Conservation (phyloP, 2,797 vertebrate genomes). For the Sebastiscus tertius region DNA sequence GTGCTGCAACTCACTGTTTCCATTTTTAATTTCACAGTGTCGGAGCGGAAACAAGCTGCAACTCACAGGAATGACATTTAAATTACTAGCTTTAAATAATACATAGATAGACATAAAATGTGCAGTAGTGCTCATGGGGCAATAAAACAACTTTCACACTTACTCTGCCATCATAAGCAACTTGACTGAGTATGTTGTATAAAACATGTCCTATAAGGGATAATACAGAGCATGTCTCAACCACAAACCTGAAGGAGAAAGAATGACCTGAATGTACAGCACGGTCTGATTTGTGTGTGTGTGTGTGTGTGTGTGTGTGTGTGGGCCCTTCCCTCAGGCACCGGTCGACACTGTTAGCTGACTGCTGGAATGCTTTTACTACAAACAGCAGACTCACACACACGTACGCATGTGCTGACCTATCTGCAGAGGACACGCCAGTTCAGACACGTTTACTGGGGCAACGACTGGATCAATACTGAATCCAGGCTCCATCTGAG, state of each 20-base stretch:
- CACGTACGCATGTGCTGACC: conserved; percentile 42
- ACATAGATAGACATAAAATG: neutral
- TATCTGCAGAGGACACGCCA: conserved; percentile 33
- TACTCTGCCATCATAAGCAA: neutral
- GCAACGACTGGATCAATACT: conserved; percentile 38
- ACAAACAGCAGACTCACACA: conserved; percentile 50
- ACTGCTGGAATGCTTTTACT: conserved; percentile 71
- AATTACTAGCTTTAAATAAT: conserved; percentile 13
- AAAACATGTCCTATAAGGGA: conserved; percentile 13
- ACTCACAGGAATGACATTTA: neutral
- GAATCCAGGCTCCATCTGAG: conserved; percentile 3
- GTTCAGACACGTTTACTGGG: conserved; percentile 47
- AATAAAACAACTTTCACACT: neutral
- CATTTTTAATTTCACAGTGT: conserved; percentile 9
- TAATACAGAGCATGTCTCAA: conserved; percentile 59
- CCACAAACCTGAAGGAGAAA: conserved; percentile 48
- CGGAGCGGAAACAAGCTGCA: neutral
- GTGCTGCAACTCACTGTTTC: conserved; percentile 12
- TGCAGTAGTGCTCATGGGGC: neutral
- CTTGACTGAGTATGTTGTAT: neutral
- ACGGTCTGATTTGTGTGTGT: conserved; percentile 29
- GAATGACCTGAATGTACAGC: conserved; percentile 70
- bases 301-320: conserved; percentile 37
- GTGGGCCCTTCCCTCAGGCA: conserved; percentile 59
- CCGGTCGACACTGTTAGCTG: conserved; percentile 44